Base-by-base conservation (phyloP, 2,113 vertebrate species). In the Gobiocypris rarus region DNA sequence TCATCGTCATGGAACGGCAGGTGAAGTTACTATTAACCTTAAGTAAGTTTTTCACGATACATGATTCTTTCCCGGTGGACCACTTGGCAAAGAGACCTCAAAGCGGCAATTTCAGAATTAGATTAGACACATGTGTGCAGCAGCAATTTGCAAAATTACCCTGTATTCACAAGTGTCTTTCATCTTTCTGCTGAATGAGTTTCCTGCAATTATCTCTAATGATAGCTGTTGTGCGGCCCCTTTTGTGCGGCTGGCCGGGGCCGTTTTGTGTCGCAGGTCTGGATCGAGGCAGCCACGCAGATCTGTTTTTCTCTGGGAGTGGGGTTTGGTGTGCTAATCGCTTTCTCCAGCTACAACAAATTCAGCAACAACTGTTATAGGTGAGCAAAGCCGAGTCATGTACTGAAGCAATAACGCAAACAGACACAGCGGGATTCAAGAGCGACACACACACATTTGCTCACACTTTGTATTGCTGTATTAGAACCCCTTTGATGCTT, bases 281-380 rank as follows among this genome's bases (percentile, higher is more conserved):
- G 95, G 95, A 96, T 96, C 65, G 95, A 96, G 88, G 95, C 95
- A 71, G 95, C 95, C 41, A 96, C 95, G 58, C 95, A 96, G 93
- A 96, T 96, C 91, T 96, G 95, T 89, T 96, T 96, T 93, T 96
- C 95, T 65, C 94, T 96, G 91, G 95, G 95, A 90, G 95, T 95
- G 83, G 95, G 95, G 90, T 96, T 96, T 92, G 95, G 95, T 92
- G 95, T 96, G 92, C 93, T 96, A 92, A 96, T 96, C 84, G 95
- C 95, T 71, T 96, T 96, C 92, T 95, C 95, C 88, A 96, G 95
- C 92, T 96, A 96, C 92, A 96, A 96, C 93, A 96, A 95, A 94
- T 96, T 96, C 92, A 94, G 93, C 93, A 96, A 96, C 93, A 95
- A 96, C 93, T 96, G 95, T 86, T 96, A 96, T 92, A 96, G 95